Evolutionary conservation across 2,113 vertebrate species (phyloP).

Genomic region (Callopanchax toddi): DNA sequence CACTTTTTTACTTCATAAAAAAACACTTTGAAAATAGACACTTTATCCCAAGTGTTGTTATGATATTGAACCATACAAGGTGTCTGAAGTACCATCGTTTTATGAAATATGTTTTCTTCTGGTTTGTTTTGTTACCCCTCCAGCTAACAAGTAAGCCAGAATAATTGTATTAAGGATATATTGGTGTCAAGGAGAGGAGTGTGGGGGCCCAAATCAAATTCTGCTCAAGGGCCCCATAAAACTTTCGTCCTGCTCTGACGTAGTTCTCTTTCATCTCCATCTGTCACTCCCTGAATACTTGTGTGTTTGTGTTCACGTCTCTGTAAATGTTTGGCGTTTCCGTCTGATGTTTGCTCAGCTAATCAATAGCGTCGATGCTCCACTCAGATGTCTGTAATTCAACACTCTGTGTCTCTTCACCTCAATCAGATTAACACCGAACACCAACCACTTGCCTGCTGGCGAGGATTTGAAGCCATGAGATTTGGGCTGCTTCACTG

Average conservation of each 20-base stretch:
- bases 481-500: slow-evolving; percentile 23
- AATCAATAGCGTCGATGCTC: slow-evolving; percentile 63
- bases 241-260: background rate
- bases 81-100: background rate
- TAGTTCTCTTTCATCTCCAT: slow-evolving; percentile 53
- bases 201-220: background rate
- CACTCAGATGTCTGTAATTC: slow-evolving; percentile 60
- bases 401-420: slow-evolving; percentile 46
- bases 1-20: no score
- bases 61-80: background rate
- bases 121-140: background rate
- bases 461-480: slow-evolving; percentile 56
- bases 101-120: background rate
- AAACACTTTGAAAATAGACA: background rate
- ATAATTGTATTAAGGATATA: background rate
- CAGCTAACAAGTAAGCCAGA: background rate
- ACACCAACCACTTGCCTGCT: slow-evolving; percentile 51
- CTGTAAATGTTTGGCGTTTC: slow-evolving; percentile 64
- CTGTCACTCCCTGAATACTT: slow-evolving; percentile 33
- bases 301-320: slow-evolving; percentile 33
- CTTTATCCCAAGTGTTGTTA: background rate
- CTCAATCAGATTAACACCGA: slow-evolving; percentile 71
- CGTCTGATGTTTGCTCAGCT: slow-evolving; percentile 65
- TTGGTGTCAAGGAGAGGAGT: background rate
- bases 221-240: background rate